Percentiles rank a stretch among this genome's conserved stretches.
Evolutionary conservation across 2,888 invertebrate genomes (phyloP).

Genomic region (Nymphalis urticae): DNA sequence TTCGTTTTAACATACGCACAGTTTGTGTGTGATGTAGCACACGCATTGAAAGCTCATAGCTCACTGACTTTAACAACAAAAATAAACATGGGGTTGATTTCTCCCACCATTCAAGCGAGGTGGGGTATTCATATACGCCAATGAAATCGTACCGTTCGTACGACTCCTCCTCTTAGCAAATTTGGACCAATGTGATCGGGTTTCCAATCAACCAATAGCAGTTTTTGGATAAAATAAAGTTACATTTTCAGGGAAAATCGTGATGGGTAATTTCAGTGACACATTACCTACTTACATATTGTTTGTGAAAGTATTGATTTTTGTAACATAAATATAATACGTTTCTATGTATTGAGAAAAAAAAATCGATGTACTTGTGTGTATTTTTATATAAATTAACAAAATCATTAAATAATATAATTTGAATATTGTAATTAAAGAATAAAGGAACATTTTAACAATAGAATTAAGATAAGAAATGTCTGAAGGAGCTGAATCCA

Average conservation of each 20-base stretch:
- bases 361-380: neutral
- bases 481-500: no score
- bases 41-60: constrained; percentile 67
- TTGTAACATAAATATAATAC: constrained; percentile 4
- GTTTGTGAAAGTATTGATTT: constrained; percentile 37
- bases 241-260: constrained; percentile 64
- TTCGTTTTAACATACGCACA: constrained; percentile 29
- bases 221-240: constrained; percentile 45
- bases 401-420: neutral
- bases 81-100: constrained; percentile 77
- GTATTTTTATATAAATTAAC: neutral
- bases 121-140: constrained; percentile 56
- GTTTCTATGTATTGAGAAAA: neutral
- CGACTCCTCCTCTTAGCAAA: constrained; percentile 56
- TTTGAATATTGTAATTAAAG: no score
- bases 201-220: constrained; percentile 55
- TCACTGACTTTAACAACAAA: constrained; percentile 75
- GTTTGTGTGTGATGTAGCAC: constrained; percentile 40
- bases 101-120: constrained; percentile 56
- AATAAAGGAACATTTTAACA: no score
- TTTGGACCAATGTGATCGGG: constrained; percentile 55
- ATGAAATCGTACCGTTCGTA: constrained; percentile 45
- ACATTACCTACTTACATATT: constrained; percentile 45
- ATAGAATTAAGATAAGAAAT: no score
- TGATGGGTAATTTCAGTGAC: constrained; percentile 59